phyloP scores from a whole-genome alignment of 2,113 vertebrate genomes.

The Nesogale talazaci region DNA sequence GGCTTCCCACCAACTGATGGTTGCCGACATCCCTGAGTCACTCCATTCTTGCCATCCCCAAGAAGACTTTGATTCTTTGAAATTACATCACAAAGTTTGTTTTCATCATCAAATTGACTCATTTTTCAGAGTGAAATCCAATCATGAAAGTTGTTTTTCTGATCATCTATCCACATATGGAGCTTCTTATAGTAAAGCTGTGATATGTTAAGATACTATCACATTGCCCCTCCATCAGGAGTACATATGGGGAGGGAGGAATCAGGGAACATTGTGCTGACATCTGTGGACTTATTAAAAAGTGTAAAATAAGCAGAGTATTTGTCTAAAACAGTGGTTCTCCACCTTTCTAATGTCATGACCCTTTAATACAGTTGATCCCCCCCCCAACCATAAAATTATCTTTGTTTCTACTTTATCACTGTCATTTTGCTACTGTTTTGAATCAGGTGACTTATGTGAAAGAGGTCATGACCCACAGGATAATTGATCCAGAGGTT shows the following conservation, averaged over 20 bases:
- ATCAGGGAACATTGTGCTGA: neutral
- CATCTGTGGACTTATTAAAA: neutral
- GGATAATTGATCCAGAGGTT: too few species aligned
- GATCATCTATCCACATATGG: neutral
- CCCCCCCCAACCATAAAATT: too few species aligned
- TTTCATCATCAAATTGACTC: neutral
- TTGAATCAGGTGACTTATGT: too few species aligned
- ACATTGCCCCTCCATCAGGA: too few species aligned
- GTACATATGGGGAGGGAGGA: neutral
- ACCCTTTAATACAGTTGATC: too few species aligned
- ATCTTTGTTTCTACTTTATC: too few species aligned
- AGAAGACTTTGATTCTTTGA: neutral
- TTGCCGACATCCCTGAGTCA: neutral
- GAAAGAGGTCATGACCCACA: too few species aligned
- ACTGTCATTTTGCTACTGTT: too few species aligned
- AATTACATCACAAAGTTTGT: neutral
- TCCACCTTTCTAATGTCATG: too few species aligned
- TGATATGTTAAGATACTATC: neutral
- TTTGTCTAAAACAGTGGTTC: too few species aligned
- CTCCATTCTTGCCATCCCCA: neutral
- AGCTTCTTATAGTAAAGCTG: neutral
- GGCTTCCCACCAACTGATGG: neutral
- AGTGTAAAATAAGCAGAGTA: neutral
- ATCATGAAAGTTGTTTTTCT: neutral
- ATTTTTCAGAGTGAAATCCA: constrained; percentile 1